Conservation (phyloP, 2,888 invertebrate genomes). For the Caprella mutica region DNA sequence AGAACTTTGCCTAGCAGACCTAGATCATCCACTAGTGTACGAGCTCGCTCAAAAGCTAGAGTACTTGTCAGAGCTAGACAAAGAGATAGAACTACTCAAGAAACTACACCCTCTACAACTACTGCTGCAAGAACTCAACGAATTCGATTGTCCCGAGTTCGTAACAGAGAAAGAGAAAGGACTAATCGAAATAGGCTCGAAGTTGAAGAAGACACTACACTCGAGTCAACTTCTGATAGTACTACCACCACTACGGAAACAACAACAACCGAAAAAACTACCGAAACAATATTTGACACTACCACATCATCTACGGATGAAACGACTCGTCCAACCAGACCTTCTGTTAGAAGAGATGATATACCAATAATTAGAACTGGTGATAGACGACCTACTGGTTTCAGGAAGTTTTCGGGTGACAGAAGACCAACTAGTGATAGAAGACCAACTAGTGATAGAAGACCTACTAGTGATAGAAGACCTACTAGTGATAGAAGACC, state of each 20-base stretch:
- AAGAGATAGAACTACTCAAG: background rate
- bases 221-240: background rate
- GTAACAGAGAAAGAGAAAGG: background rate
- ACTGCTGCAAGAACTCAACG: background rate
- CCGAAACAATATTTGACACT: background rate
- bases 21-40: background rate
- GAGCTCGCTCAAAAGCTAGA: background rate
- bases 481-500: background rate
- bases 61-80: background rate
- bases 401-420: too few species aligned
- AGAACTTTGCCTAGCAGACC: conserved; percentile 5
- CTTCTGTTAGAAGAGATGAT: conserved; percentile 24
- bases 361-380: conserved; percentile 31
- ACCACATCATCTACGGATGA: background rate
- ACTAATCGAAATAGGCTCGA: background rate
- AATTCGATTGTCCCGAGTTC: background rate
- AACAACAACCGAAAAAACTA: conserved; percentile 2
- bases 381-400: conserved; percentile 22
- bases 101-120: background rate
- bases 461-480: background rate
- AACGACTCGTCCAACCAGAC: conserved; percentile 20
- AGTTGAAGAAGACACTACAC: background rate
- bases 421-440: too few species aligned
- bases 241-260: background rate
- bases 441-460: background rate